phyloP scores from a whole-genome alignment of 2,888 invertebrate genomes.

The Itoplectis maculator region DNA sequence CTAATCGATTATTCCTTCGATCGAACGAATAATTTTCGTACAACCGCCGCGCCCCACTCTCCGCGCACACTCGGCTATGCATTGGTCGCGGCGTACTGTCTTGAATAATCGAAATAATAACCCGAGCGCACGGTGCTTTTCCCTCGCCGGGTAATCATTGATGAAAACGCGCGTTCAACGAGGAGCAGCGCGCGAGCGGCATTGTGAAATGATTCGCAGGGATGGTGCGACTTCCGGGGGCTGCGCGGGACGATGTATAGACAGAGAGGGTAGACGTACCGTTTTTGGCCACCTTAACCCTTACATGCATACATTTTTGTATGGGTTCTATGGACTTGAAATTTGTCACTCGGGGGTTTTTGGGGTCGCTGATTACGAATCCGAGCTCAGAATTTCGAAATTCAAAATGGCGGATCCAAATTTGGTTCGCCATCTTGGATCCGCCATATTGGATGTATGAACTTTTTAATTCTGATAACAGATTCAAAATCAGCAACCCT shows the following conservation, averaged over 20 bases:
- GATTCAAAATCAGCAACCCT: no score
- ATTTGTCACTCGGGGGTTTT: no score
- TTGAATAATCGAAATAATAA: conserved; percentile 45
- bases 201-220: background rate
- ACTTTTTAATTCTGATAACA: no score
- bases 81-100: conserved; percentile 13
- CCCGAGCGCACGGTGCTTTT: background rate
- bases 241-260: background rate
- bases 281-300: no score
- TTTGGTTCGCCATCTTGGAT: no score
- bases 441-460: no score
- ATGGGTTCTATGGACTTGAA: no score
- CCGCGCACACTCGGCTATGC: background rate
- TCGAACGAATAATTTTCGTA: conserved; percentile 58
- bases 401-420: no score
- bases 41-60: conserved; percentile 2
- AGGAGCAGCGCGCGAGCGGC: background rate
- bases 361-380: no score
- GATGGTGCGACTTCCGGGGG: background rate
- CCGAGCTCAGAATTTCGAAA: no score
- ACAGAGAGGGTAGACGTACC: no score
- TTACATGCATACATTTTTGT: no score
- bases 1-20: conserved; percentile 63
- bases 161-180: background rate
- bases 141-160: background rate